Evolutionary conservation across 2,888 invertebrate species (phyloP), one percentile per base, ranked within the genome.

Genomic region (Prosopocoilus inquinatus): DNA sequence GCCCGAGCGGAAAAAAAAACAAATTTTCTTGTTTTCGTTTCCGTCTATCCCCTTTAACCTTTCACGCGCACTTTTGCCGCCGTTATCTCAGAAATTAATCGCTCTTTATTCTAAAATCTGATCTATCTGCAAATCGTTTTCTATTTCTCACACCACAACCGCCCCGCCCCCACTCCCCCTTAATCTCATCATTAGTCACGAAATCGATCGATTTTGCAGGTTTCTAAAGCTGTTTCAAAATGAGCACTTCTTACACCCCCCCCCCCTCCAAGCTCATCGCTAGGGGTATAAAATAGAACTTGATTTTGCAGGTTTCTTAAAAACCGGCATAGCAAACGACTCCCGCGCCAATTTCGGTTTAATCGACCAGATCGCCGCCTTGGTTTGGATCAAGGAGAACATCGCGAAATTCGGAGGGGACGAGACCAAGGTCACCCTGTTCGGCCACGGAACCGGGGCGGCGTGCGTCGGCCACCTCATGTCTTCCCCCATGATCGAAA

Each of bases 381-480:
- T 99, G 39, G 87, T 94, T 63, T 98, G 97, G 97, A 86, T 98
- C 57, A 90, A 91, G 67, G 93, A 94, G 70, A 97, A 98, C 75
- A 91, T 98, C 34, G 90, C 82, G 7, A 87, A 87, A 41, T 92
- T 98, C 70, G 94, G 94, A 28, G 98, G 97, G 0, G 92, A 98
- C 77, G 88, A 90, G 0, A 80, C 84, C 50, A 85, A 87, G 9
- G 91, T 98, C 35, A 98, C 97, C 0, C 77, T 98, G 48, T 87
- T 96, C 82, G 97, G 97, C 0, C 96, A 98, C 71, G 95, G 95
- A 7, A 91, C 94, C 9, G 98, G 98, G 0, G 97, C 96, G 0
- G 93, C 95, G 2, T 90, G 95, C 69, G 91, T 94, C 64, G 95
- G 94, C 78, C 88, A 94, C 62, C 82, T 99, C 44, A 91, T 96